These are phyloP conservation scores for Entomyzon cyanotis DNA, from an alignment of 2,113 vertebrate genomes.

Conservation along the genomic window DNA sequence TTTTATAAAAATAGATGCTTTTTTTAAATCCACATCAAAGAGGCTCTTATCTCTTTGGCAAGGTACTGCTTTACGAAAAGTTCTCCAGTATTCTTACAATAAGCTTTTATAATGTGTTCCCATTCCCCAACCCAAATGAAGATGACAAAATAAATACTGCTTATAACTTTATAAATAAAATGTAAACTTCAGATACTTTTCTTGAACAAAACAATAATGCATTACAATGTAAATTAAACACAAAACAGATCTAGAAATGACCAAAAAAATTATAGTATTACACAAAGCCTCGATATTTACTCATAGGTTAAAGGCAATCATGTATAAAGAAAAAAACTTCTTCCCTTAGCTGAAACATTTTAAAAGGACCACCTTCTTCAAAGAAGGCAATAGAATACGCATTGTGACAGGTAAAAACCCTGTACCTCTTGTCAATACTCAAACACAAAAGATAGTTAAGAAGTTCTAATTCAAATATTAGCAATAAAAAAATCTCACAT, in stretches of 20 bases:
- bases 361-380: constrained; percentile 86
- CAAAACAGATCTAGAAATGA: constrained; percentile 79
- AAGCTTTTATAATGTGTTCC: constrained; percentile 90
- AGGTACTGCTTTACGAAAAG: constrained; percentile 99
- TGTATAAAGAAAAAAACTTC: constrained; percentile 80
- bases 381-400: constrained; percentile 87
- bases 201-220: constrained; percentile 72
- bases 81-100: constrained; percentile 94
- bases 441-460: constrained; percentile 89
- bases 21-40: constrained; percentile 98
- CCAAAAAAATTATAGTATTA: constrained; percentile 61
- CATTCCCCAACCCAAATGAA: constrained; percentile 87
- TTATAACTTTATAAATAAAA: constrained; percentile 82
- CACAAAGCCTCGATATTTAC: constrained; percentile 85
- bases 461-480: constrained; percentile 89
- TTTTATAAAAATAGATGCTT: constrained; percentile 99
- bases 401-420: constrained; percentile 86
- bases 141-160: constrained; percentile 85
- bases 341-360: constrained; percentile 86
- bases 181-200: constrained; percentile 81
- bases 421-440: constrained; percentile 85
- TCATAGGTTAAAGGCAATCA: constrained; percentile 84
- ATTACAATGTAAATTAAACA: constrained; percentile 79
- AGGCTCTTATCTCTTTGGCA: constrained; percentile 99
- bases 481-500: constrained; percentile 87